A percentile compares a stretch with the other conserved stretches of the same genome.
Conservation (phyloP, 2,113 vertebrate species). For the Scartelaos histophorus region DNA sequence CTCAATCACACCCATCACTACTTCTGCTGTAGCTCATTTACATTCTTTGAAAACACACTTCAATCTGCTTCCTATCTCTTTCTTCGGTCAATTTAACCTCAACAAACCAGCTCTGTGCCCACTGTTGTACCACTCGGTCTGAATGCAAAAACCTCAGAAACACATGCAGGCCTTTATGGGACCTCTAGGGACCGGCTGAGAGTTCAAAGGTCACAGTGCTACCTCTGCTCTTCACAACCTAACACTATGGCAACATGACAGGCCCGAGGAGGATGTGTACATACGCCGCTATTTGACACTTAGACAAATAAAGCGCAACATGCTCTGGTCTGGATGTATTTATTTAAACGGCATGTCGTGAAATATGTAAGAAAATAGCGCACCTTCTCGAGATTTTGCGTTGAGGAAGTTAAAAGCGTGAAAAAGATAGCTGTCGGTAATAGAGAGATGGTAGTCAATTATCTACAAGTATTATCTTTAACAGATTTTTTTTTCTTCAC, state of each 20-base stretch:
- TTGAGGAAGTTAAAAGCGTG: background rate
- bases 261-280: slow-evolving; percentile 35
- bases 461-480: background rate
- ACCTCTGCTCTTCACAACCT: slow-evolving; percentile 60
- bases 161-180: slow-evolving; percentile 17
- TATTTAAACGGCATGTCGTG: slow-evolving; percentile 48
- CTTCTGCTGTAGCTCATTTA: slow-evolving; percentile 30
- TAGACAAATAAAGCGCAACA: slow-evolving; percentile 44
- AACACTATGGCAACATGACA: slow-evolving; percentile 57
- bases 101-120: slow-evolving; percentile 10
- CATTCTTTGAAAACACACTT: slow-evolving; percentile 13
- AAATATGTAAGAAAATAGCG: slow-evolving; percentile 26
- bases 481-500: background rate
- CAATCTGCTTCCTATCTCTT: slow-evolving; percentile 20
- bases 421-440: background rate
- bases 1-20: background rate
- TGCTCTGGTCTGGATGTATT: slow-evolving; percentile 44
- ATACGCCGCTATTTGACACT: slow-evolving; percentile 26
- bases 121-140: slow-evolving; percentile 10
- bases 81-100: slow-evolving; percentile 21
- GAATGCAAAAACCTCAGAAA: slow-evolving; percentile 21
- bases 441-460: background rate
- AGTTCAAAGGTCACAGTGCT: slow-evolving; percentile 28
- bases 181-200: slow-evolving; percentile 16
- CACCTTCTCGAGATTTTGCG: background rate